Percentiles rank a stretch among this genome's conserved stretches.
These are phyloP conservation scores for Pollenia angustigena DNA, from an alignment of 2,888 invertebrate species.

Conservation along the genomic window DNA sequence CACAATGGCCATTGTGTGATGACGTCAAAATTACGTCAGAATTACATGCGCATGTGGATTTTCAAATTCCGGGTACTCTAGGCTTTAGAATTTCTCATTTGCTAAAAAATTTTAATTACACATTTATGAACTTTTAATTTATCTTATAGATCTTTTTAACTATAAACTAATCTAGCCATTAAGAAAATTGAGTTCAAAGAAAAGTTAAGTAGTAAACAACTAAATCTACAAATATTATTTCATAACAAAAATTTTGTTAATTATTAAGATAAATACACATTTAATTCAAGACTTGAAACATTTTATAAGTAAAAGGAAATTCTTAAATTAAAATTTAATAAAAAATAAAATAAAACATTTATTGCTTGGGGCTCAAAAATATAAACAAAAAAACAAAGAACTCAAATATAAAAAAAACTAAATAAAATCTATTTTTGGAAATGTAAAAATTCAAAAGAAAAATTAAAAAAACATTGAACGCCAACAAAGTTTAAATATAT, in stretches of 20 bases:
- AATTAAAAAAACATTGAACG: slow-evolving; percentile 68
- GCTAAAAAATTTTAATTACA: background rate
- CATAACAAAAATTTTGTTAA: slow-evolving; percentile 18
- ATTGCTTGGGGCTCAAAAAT: slow-evolving; percentile 68
- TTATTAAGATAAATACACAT: slow-evolving; percentile 33
- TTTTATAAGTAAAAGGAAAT: background rate
- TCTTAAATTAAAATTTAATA: background rate
- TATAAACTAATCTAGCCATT: slow-evolving; percentile 50
- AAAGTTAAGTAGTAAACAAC: slow-evolving; percentile 24
- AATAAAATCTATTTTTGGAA: slow-evolving; percentile 11
- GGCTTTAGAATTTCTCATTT: too few relatives aligned
- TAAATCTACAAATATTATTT: slow-evolving; percentile 55
- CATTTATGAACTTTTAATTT: slow-evolving; percentile 47
- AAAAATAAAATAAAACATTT: slow-evolving; percentile 40
- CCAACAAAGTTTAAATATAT: slow-evolving; percentile 71
- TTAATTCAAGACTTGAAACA: slow-evolving; percentile 23
- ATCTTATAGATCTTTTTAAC: background rate
- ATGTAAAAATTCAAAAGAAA: slow-evolving; percentile 5
- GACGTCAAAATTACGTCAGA: too few relatives aligned
- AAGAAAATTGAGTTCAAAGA: slow-evolving; percentile 3
- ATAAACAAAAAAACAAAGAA: slow-evolving; percentile 1
- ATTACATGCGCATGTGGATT: too few relatives aligned
- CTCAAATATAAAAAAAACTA: slow-evolving; percentile 4
- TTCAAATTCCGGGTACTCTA: too few relatives aligned
- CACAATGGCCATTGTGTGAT: too few relatives aligned